A percentile compares a stretch with the other conserved stretches of the same genome.
phyloP scores from a whole-genome alignment of 2,888 invertebrate species.

The Idaea dimidiata region DNA sequence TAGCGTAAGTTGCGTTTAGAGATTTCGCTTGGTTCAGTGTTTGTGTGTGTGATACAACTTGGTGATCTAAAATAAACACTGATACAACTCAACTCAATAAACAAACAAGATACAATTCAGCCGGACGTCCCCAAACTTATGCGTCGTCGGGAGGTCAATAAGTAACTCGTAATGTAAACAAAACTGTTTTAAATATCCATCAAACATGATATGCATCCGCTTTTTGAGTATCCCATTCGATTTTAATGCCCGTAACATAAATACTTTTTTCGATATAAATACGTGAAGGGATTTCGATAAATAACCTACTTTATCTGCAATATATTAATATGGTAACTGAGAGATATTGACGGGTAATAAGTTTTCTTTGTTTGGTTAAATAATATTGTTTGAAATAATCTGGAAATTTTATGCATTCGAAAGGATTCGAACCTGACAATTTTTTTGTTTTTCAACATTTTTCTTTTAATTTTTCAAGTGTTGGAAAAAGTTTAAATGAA shows the following conservation, averaged over 20 bases:
- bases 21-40: too few species aligned
- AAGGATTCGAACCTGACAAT: too few species aligned
- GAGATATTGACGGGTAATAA: background rate
- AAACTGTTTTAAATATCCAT: slow-evolving; percentile 4
- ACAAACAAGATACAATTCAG: too few species aligned
- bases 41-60: too few species aligned
- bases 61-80: too few species aligned
- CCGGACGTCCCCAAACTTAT: too few species aligned
- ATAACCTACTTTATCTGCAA: background rate
- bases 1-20: too few species aligned
- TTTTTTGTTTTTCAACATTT: too few species aligned
- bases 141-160: background rate
- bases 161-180: slow-evolving; percentile 25
- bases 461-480: too few species aligned
- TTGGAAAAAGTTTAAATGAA: too few species aligned
- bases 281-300: background rate
- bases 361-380: slow-evolving; percentile 10
- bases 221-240: slow-evolving; percentile 7
- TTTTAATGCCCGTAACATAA: slow-evolving; percentile 20
- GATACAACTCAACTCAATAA: too few species aligned
- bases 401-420: too few species aligned
- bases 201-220: slow-evolving; percentile 18
- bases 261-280: slow-evolving; percentile 12
- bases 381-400: slow-evolving; percentile 4
- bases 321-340: background rate